Evolutionary conservation across 1,140 invertebrate species (phyloP).

Genomic region (Drosophila hydei): DNA sequence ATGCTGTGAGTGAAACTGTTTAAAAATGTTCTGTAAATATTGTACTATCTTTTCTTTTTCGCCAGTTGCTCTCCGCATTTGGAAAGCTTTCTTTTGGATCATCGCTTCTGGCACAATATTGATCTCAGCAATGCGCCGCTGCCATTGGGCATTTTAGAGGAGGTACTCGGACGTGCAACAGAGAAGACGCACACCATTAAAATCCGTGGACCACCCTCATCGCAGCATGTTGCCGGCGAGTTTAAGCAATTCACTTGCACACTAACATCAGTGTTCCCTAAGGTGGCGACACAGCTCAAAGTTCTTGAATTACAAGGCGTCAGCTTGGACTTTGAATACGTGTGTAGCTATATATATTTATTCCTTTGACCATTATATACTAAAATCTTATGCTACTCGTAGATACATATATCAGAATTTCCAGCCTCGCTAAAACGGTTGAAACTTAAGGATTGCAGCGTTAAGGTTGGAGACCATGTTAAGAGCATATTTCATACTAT

Average conservation of each 20-base stretch:
- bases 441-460: constrained; percentile 85
- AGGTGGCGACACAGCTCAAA: constrained; percentile 78
- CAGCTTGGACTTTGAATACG: constrained; percentile 84
- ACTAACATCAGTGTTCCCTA: constrained; percentile 71
- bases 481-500: constrained; percentile 86
- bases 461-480: constrained; percentile 83
- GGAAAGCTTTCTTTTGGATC: constrained; percentile 84
- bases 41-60: background rate
- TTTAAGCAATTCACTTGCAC: constrained; percentile 70
- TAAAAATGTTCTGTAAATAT: too few species aligned
- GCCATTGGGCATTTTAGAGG: constrained; percentile 82
- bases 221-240: constrained; percentile 71
- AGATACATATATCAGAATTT: constrained; percentile 86
- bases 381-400: background rate
- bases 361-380: background rate
- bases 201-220: constrained; percentile 79
- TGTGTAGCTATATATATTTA: constrained; percentile 52
- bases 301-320: constrained; percentile 85
- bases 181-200: constrained; percentile 84
- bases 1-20: constrained; percentile 82
- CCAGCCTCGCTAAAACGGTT: constrained; percentile 85
- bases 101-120: constrained; percentile 85
- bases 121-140: constrained; percentile 84
- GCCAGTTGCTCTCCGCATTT: constrained; percentile 85
- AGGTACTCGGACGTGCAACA: constrained; percentile 84